Evolutionary conservation across 2,888 invertebrate species (phyloP), one percentile per base, ranked within the genome.

Genomic region (Drosophila algonquin): DNA sequence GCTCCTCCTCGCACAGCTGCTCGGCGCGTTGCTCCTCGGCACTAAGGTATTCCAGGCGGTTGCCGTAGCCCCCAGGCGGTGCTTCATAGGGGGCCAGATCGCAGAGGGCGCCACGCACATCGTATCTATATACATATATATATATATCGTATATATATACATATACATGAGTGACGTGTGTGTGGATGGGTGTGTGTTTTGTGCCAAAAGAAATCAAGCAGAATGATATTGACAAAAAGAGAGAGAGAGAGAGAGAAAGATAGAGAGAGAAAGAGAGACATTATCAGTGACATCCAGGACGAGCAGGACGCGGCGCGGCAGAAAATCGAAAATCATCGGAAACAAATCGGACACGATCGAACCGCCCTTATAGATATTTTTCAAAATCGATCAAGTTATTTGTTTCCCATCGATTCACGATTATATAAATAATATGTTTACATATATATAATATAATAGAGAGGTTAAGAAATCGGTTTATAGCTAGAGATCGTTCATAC

Each of bases 1-100:
- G 94, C 93, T 99, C 99, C 91, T 98, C 97, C 91, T 99, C 98
- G 93, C 98, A 98, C 62, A 97, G 93, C 89, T 96, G 95, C 92
- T 99, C 99, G 77, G 98, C 95, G 72, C 95, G 95, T 79, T 94
- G 93, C 91, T 97, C 97, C 53, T 95, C 95, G 80, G 94, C 94
- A 52, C 95, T 95, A 60, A 96, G 93, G 87, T 94, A 94, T 83
- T 93, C 94, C 74, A 92, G 92, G 30, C 94, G 92, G 87, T 92
- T 93, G 47, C 93, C 92, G 90, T 93, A 94, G 81, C 96, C 96
- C 83, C 96, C 96, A 77, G 96, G 96, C 7, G 95, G 93, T 58
- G 96, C 95, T 93, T 98, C 98, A 91, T 95, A 95, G 35, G 94
- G 93, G 58, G 94, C 93, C 89, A 98, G 93, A 93, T 99, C 98